Evolutionary conservation across 1,140 invertebrate genomes (phyloP), one percentile per base, ranked within the genome.

Genomic region (Scaptomyza graminum): DNA sequence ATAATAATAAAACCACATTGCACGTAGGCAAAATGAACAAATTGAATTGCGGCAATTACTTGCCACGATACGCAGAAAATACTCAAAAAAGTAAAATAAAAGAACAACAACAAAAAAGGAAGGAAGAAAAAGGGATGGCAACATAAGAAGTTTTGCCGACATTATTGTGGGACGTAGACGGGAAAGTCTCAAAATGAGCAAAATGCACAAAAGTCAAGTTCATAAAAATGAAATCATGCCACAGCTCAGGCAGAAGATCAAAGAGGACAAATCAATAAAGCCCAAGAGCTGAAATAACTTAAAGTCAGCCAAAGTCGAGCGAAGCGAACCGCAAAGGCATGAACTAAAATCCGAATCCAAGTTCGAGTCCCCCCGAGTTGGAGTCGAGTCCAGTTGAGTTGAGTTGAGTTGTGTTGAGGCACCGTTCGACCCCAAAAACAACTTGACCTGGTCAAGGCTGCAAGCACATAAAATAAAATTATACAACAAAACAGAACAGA

Each of bases 361-460:
- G 37, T 28, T 6, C 28, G 16, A 51, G 39, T 25, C 69, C 39
- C 6, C 25, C 12, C 5, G 28, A 31, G 28, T 31, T 7, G 5
- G 28, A 55, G 62, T 54, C 56, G 52, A 34, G 51, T 39, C 18
- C 0, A 34, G 47, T 43, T 60, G 71, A 79, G 50, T 39, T 46
- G 15, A 55, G 62, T 46, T 65, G 52, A 22, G 51, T 39, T 49
- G 37, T 41, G 37, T 3, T 22, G 22, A 44, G 67, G 67, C 66
- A 57, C 66, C 47, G 34, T 9, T 16, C 54, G 52, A 57, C 68
- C 79, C 87, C 83, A 66, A 65, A 68, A 74, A 77, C 79, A 72
- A 77, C 65, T 78, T 90, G 88, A 90, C 88, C 88, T 90, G 87
- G 88, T 90, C 88, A 90, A 90, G 88, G 88, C 88, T 90, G 75